These are phyloP conservation scores for Sinodicranocentrus sp. DNA, from an alignment of 2,888 invertebrate genomes.

Conservation along the genomic window DNA sequence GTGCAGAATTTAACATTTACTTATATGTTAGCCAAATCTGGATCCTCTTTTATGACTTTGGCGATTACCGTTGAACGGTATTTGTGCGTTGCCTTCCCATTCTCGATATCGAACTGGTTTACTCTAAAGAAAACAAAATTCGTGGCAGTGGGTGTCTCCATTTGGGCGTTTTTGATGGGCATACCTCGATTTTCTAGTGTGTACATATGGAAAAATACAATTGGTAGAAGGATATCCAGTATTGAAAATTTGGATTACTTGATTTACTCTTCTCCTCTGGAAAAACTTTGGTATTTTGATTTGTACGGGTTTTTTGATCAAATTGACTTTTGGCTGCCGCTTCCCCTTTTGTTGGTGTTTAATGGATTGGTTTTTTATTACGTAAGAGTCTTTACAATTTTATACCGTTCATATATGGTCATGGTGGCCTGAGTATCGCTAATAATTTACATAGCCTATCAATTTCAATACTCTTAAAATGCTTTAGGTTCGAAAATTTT, in stretches of 20 bases:
- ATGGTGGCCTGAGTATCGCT: no score
- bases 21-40: neutral
- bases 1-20: no score
- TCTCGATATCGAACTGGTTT: neutral
- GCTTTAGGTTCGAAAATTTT: constrained; percentile 10
- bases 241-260: neutral
- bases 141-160: neutral
- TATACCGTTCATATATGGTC: no score
- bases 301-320: neutral
- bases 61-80: neutral
- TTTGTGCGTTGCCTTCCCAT: neutral
- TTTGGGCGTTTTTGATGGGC: neutral
- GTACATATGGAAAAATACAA: neutral
- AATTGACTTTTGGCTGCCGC: constrained; percentile 30
- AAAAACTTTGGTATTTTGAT: neutral
- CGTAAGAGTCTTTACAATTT: constrained; percentile 8
- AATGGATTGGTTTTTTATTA: neutral
- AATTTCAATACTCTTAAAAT: neutral
- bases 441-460: neutral
- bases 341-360: constrained; percentile 13
- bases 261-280: neutral
- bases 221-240: neutral
- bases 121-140: neutral
- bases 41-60: neutral
- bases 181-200: neutral